These are phyloP conservation scores for Zele albiditarsus DNA, from an alignment of 2,888 invertebrate species.

Conservation along the genomic window DNA sequence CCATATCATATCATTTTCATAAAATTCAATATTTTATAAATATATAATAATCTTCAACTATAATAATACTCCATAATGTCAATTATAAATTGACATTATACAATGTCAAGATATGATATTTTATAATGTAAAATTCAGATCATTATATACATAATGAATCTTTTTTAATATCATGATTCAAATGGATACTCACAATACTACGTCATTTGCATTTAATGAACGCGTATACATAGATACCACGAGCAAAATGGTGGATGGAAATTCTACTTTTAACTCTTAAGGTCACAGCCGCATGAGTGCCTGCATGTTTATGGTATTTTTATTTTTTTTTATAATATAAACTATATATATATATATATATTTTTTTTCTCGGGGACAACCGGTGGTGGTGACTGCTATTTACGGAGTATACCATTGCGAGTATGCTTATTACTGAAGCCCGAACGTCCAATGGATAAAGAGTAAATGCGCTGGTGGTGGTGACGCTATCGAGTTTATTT, in stretches of 20 bases:
- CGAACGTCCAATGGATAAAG: conserved; percentile 5
- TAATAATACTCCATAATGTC: background rate
- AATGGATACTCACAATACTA: background rate
- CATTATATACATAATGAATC: background rate
- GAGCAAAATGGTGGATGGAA: conserved; percentile 16
- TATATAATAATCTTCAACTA: background rate
- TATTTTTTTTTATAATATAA: background rate
- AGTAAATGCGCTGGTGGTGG: background rate
- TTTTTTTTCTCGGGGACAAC: conserved; percentile 35
- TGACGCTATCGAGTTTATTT: background rate
- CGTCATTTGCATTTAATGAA: background rate
- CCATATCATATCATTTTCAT: background rate
- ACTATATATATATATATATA: too few relatives aligned
- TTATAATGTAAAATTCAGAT: background rate
- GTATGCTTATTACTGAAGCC: conserved; percentile 45
- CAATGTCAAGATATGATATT: background rate
- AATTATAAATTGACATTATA: background rate
- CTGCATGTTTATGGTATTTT: conserved; percentile 51
- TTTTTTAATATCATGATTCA: background rate
- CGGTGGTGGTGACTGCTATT: conserved; percentile 44
- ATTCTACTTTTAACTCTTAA: conserved; percentile 49
- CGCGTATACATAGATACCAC: background rate
- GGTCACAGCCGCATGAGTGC: conserved; percentile 43
- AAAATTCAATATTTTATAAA: background rate
- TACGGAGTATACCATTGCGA: conserved; percentile 39